Evolutionary conservation across 1,140 invertebrate species (phyloP), one percentile per base, ranked within the genome.

Genomic region (Prorops nasuta): DNA sequence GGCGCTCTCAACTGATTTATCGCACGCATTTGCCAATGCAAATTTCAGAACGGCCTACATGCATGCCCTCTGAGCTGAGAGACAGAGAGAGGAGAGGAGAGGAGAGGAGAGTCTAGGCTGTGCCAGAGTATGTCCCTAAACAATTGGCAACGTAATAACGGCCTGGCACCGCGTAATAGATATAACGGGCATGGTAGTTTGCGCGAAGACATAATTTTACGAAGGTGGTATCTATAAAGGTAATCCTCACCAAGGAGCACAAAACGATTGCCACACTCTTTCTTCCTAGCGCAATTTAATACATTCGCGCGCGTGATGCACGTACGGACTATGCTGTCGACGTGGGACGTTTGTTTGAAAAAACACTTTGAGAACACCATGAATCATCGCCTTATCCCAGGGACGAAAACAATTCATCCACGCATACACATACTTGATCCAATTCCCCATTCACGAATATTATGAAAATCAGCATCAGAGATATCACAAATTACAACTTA

Each of bases 261-360:
- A 46, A 34, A 40, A 43, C 56, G 44, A 56, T 61, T 61, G 58
- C 57, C 46, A 61, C 58, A 61, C 53, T 46, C 51, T 52, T 61
- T 53, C 58, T 17, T 52, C 42, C 34, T 53, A 51, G 47, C 20
- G 56, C 58, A 58, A 60, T 54, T 58, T 58, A n/a, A 4, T 59
- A 55, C 56, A 54, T 54, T 54, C 24, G 24, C 24, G 48, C 44
- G 52, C 56, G 55, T 32, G 51, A 56, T 51, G 51, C 51, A 50
- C 34, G 19, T 36, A 48, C 47, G 14, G 14, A 38, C 16, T 35
- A 14, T 35, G n/a, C n/a, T n/a, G n/a, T n/a, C n/a, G 10, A 28
- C 24, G 24, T 28, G 24, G 24, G 24, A 28, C 24, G 24, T n/a
- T n/a, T n/a, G n/a, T n/a, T n/a, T n/a, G 49, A 60, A 56, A 60